Conservation (phyloP, 2,113 vertebrate species). For the Otis tarda region DNA sequence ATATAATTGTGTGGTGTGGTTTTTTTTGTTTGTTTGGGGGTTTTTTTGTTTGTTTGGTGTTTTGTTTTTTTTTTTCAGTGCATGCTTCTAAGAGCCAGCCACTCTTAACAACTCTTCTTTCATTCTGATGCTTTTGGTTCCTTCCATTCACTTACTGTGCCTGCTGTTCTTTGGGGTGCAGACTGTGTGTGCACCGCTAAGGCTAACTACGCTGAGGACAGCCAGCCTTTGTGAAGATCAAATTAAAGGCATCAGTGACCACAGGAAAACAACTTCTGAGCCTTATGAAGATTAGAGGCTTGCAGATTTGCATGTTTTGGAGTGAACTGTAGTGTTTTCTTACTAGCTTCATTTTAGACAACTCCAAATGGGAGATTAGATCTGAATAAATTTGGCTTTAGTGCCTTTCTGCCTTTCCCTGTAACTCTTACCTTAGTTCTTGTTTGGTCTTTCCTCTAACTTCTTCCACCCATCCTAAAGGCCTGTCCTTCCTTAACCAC, state of each 20-base stretch:
- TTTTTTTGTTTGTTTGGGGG: background rate
- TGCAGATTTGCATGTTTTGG: background rate
- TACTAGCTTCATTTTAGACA: background rate
- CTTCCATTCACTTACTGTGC: background rate
- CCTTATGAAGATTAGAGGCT: background rate
- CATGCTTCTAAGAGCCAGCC: background rate
- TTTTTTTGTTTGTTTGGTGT: background rate
- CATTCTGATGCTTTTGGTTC: background rate
- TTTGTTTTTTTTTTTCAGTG: background rate
- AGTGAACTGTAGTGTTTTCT: background rate
- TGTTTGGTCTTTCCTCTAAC: background rate
- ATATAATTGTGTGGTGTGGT: background rate
- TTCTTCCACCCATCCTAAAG: background rate
- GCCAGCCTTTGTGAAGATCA: background rate
- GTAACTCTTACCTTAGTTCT: background rate
- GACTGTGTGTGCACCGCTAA: background rate
- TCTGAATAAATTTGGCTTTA: background rate
- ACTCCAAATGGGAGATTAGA: background rate
- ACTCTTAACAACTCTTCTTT: background rate
- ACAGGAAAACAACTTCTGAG: slow-evolving; percentile 15
- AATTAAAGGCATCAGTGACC: background rate
- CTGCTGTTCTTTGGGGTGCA: background rate
- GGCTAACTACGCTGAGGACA: background rate
- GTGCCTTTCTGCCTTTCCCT: background rate
- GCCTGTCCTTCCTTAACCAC: background rate